Conservation (phyloP, 1,140 invertebrate genomes). For the Caenorhabditis inopinata region DNA sequence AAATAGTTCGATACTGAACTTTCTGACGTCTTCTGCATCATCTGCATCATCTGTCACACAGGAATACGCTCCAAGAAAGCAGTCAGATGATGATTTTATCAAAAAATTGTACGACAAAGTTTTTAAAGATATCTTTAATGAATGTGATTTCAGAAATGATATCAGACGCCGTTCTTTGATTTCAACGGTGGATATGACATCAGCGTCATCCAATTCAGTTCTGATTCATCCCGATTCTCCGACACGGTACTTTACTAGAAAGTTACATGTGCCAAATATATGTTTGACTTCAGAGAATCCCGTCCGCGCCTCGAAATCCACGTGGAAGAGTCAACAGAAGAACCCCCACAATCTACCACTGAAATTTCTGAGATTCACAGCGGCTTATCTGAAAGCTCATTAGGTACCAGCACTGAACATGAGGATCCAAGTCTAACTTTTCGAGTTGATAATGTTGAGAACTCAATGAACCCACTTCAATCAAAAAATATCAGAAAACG, state of each 20-base stretch:
- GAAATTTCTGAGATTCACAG: not conserved
- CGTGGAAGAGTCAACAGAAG: slow-evolving; percentile 1
- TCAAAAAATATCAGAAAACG: not conserved
- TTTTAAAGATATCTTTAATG: not conserved
- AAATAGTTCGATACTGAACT: not conserved
- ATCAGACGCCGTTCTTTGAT: not conserved
- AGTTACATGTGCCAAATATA: not conserved
- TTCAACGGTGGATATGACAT: not conserved
- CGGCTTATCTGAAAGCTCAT: not conserved
- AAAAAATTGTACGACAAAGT: not conserved
- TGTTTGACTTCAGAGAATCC: not conserved
- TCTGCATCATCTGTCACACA: not conserved
- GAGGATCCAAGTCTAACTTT: not conserved
- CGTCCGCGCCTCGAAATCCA: not conserved
- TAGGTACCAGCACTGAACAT: not conserved
- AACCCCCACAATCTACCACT: not conserved
- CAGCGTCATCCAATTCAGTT: not conserved
- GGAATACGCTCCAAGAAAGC: not conserved
- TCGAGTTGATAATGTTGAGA: not conserved
- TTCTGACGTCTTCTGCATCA: not conserved
- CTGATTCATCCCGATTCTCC: slow-evolving; percentile 8
- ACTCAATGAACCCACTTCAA: not conserved
- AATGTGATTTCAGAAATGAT: slow-evolving; percentile 2
- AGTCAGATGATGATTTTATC: slow-evolving; percentile 22
- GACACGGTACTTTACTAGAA: not conserved